Base-by-base conservation (phyloP, 2,113 vertebrate species). In the Mastomys natalensis region DNA sequence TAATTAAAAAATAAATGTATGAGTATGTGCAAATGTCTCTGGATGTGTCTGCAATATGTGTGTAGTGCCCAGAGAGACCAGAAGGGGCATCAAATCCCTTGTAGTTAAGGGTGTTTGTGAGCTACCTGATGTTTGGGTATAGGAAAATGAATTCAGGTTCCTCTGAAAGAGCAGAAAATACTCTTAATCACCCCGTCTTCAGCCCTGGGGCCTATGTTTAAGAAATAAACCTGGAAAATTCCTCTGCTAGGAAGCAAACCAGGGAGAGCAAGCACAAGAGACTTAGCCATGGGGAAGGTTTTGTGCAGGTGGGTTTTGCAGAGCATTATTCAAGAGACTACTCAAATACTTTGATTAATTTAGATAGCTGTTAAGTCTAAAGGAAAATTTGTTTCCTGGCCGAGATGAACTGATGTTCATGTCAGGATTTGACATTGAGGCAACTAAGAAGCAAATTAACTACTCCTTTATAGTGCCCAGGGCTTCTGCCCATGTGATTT, bases 281-380 rank as follows among this genome's bases (percentile, higher is more conserved):
- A 74, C 29, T 53, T 53, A 24, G 66, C 62, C 77, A 37, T 7
- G 58, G 76, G 58, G 55, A 93, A 85, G 48, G n/a, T 17, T 84
- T 90, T 78, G 21, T 11, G 45, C 84, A 87, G 87, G 93, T 80
- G n/a, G 55, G 12, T 31, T 93, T 93, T 93, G 17, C 48, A 93
- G 53, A 87, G 15, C 12, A 48, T 85, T 73, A 29, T 90, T 81
- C 68, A 34, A 73, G 92, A 89, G 88, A 92, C 81, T 80, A 24
- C 37, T 45, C 48, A 81, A 62, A 85, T 21, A 60, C 58, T 40
- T 68, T 86, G 34, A 74, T 94, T 53, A 85, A 45, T 74, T 45
- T 84, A 51, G 78, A 64, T 74, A 48, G 78, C 84, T 93, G 66
- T 94, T 55, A 58, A 73, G 84, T n/a, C 6, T 60, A 78, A 84